phyloP scores from a whole-genome alignment of 2,888 invertebrate species.

The Pyrrhia umbra region DNA sequence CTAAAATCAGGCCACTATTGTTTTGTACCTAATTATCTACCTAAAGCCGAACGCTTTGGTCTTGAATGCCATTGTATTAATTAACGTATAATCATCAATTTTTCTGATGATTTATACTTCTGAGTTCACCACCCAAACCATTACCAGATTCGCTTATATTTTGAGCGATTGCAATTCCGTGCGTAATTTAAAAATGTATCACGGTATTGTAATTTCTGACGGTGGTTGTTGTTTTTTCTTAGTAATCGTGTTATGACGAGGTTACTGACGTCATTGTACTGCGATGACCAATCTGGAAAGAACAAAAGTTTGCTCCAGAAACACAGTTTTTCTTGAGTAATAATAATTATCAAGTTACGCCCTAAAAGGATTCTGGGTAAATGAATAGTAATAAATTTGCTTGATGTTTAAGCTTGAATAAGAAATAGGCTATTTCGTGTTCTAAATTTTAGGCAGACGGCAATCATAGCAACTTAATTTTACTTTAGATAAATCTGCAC shows the following conservation, averaged over 20 bases:
- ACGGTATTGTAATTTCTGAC: conserved; percentile 10
- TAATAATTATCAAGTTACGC: background rate
- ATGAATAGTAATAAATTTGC: too few species aligned
- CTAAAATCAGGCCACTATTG: conserved; percentile 19
- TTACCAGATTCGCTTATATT: conserved; percentile 1
- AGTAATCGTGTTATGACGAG: conserved; percentile 19
- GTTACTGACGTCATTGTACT: conserved; percentile 18
- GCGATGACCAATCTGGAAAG: conserved; percentile 2
- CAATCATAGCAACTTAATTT: too few species aligned
- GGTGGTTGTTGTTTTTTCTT: conserved; percentile 18
- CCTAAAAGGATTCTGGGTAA: too few species aligned
- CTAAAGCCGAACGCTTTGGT: background rate
- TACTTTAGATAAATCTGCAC: too few species aligned
- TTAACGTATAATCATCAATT: conserved; percentile 13
- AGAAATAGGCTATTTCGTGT: too few species aligned
- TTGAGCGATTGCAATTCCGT: conserved; percentile 3
- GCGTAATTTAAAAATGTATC: conserved; percentile 18
- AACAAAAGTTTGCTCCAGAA: background rate
- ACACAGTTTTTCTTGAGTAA: background rate
- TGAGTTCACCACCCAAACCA: conserved; percentile 18
- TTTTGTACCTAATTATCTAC: conserved; percentile 22
- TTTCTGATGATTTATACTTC: conserved; percentile 9
- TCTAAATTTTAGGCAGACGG: too few species aligned
- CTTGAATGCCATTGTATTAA: background rate
- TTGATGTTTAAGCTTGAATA: too few species aligned